Percentiles rank a stretch among this genome's conserved stretches.
These are phyloP conservation scores for Chloropsis cyanopogon DNA, from an alignment of 2,113 vertebrate species.

Conservation along the genomic window DNA sequence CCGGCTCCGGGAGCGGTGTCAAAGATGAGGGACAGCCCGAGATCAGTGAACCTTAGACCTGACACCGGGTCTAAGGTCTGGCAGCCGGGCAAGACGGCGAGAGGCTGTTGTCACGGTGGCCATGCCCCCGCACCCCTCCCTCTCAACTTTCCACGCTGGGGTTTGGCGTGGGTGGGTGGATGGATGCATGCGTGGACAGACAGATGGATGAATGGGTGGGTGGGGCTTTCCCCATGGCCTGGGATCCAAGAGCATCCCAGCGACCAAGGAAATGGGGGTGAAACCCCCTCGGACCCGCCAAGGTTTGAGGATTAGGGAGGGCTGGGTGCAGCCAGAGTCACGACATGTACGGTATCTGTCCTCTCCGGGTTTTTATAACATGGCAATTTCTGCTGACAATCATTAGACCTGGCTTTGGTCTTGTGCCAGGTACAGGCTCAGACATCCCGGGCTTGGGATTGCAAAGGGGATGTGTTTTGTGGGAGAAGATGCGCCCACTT, in stretches of 20 bases:
- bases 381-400: fast-evolving
- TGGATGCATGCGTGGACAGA: not conserved
- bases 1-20: fast-evolving
- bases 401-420: not conserved
- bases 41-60: conserved; percentile 3
- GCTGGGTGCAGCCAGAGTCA: fast-evolving
- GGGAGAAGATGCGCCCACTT: fast-evolving
- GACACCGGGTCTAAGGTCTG: not conserved
- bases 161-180: not conserved
- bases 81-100: not conserved
- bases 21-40: not conserved
- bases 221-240: fast-evolving
- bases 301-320: not conserved
- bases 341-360: fast-evolving
- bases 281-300: fast-evolving
- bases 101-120: not conserved
- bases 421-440: not conserved
- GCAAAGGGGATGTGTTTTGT: not conserved
- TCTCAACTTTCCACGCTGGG: fast-evolving
- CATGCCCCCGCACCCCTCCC: not conserved
- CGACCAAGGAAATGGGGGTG: not conserved
- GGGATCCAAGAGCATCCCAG: not conserved
- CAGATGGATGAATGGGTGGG: too few species aligned
- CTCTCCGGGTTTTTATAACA: not conserved
- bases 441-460: fast-evolving